These are phyloP conservation scores for Uropetala carovei DNA, from an alignment of 2,888 invertebrate species.

Conservation along the genomic window DNA sequence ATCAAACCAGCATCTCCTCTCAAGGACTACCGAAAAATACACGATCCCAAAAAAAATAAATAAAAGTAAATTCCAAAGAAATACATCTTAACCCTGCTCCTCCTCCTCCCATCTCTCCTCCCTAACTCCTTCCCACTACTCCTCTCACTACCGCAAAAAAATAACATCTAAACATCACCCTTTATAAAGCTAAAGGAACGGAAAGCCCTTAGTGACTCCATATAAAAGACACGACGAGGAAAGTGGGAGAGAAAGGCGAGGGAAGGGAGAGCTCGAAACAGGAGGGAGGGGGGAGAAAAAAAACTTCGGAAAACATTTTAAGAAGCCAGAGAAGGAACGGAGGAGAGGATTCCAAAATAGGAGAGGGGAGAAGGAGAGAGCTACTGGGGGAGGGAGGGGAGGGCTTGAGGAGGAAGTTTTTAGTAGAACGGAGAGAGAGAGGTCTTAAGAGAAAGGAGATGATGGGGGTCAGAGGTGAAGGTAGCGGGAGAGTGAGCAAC, in stretches of 20 bases:
- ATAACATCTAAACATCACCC: conserved; percentile 50
- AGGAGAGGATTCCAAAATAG: neutral
- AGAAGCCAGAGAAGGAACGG: neutral
- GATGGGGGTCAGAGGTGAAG: neutral
- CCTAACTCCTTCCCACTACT: neutral
- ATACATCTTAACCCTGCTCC: neutral
- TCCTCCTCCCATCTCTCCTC: neutral
- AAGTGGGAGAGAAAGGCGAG: neutral
- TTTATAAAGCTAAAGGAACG: conserved; percentile 15
- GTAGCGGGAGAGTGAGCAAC: neutral
- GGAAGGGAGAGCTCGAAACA: neutral
- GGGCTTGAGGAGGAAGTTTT: neutral
- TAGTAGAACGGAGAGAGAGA: neutral
- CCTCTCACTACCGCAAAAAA: neutral
- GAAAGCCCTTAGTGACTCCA: conserved; percentile 1
- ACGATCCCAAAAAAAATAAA: neutral
- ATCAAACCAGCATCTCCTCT: neutral
- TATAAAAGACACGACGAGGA: neutral
- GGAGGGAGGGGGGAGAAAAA: neutral
- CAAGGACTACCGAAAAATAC: neutral
- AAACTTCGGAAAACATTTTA: neutral
- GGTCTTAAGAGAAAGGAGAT: neutral
- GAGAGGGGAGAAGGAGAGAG: neutral
- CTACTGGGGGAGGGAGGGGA: neutral
- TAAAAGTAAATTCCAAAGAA: neutral